Evolutionary conservation across 2,797 vertebrate species (phyloP).

Genomic region (Monodelphis domestica): DNA sequence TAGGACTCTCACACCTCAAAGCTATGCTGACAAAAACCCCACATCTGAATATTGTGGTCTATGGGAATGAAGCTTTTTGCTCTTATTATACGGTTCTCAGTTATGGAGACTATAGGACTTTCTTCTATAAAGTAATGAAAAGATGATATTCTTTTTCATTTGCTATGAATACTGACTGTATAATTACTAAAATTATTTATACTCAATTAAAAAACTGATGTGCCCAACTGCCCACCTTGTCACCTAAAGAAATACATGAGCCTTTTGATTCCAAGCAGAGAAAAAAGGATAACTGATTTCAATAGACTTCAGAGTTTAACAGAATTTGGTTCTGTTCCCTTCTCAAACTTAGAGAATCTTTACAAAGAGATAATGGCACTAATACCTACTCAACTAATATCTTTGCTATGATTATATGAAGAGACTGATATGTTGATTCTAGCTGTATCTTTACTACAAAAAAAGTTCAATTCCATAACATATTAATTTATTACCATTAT

Average conservation of each 20-base stretch:
- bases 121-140: neutral
- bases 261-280: neutral
- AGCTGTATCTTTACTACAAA: neutral
- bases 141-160: neutral
- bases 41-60: neutral
- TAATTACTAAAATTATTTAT: too few species aligned
- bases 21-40: neutral
- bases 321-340: neutral
- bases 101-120: neutral
- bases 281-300: neutral
- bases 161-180: neutral
- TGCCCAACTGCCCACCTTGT: neutral
- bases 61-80: neutral
- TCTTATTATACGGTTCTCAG: neutral
- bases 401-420: neutral
- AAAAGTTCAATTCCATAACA: neutral
- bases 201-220: neutral
- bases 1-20: neutral
- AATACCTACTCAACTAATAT: neutral
- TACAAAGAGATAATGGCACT: neutral
- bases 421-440: neutral
- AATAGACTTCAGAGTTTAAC: neutral
- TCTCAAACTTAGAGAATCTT: neutral
- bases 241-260: neutral
- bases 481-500: neutral